Conservation (phyloP, 2,113 vertebrate genomes). For the Proteles cristata region DNA sequence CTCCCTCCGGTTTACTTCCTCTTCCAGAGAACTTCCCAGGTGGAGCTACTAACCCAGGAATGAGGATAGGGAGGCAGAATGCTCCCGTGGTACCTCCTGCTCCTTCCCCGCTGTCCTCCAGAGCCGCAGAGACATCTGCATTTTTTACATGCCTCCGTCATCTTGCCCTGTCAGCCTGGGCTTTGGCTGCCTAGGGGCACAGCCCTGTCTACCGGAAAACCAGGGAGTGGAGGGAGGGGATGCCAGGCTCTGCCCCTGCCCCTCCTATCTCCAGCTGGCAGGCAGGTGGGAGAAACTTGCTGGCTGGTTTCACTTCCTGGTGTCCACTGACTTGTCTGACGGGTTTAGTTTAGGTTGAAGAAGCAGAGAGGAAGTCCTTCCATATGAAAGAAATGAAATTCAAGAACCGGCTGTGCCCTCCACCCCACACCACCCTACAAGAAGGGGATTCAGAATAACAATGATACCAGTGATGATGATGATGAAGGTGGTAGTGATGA, state of each 20-base stretch:
- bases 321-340: slow-evolving; percentile 8
- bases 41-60: not conserved
- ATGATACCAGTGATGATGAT: fast-evolving
- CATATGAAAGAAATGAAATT: slow-evolving; percentile 33
- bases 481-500: not conserved
- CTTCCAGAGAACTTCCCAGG: not conserved
- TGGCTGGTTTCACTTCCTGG: slow-evolving; percentile 38
- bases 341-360: slow-evolving; percentile 48
- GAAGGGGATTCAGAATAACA: not conserved
- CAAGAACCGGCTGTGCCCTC: not conserved
- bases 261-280: not conserved
- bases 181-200: not conserved
- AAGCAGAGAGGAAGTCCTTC: slow-evolving; percentile 14
- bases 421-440: not conserved
- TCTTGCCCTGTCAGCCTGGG: not conserved
- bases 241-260: not conserved
- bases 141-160: not conserved
- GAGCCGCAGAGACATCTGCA: not conserved
- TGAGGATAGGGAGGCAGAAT: not conserved
- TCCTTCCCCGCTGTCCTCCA: not conserved
- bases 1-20: not conserved
- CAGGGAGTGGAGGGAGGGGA: not conserved
- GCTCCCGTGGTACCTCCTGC: not conserved
- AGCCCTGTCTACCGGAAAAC: not conserved
- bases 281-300: not conserved